phyloP scores from a whole-genome alignment of 2,888 invertebrate species.

The Podabrus alpinus region DNA sequence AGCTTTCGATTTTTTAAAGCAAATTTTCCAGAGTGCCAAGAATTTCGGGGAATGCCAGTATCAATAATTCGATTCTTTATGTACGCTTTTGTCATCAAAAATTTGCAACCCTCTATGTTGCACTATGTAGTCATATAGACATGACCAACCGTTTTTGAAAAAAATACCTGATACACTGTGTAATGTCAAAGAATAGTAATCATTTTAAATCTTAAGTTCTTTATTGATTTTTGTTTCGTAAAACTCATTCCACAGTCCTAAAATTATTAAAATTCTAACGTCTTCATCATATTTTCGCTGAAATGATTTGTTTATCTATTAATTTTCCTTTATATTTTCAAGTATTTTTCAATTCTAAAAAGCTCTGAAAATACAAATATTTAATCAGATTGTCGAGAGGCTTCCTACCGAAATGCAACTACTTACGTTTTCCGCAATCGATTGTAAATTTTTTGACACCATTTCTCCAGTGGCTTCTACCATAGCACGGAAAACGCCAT shows the following conservation, averaged over 20 bases:
- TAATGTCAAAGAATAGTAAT: no score
- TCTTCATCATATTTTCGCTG: not conserved
- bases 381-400: no score
- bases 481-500: slow-evolving; percentile 66
- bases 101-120: no score
- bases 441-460: slow-evolving; percentile 42
- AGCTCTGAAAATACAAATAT: not conserved
- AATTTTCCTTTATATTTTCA: not conserved
- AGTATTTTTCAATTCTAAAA: not conserved
- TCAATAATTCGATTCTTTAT: no score
- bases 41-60: no score
- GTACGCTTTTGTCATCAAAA: no score
- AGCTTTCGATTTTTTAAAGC: no score
- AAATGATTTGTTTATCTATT: not conserved
- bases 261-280: not conserved
- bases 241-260: not conserved
- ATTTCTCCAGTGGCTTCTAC: slow-evolving; percentile 69
- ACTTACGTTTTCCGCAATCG: slow-evolving; percentile 39
- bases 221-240: not conserved
- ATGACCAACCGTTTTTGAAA: no score
- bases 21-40: no score
- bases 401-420: not conserved
- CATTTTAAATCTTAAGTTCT: not conserved
- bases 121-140: no score
- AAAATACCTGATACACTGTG: no score